A percentile compares a stretch with the other conserved stretches of the same genome.
Conservation (phyloP, 2,797 vertebrate species). For the Scyliorhinus canicula region DNA sequence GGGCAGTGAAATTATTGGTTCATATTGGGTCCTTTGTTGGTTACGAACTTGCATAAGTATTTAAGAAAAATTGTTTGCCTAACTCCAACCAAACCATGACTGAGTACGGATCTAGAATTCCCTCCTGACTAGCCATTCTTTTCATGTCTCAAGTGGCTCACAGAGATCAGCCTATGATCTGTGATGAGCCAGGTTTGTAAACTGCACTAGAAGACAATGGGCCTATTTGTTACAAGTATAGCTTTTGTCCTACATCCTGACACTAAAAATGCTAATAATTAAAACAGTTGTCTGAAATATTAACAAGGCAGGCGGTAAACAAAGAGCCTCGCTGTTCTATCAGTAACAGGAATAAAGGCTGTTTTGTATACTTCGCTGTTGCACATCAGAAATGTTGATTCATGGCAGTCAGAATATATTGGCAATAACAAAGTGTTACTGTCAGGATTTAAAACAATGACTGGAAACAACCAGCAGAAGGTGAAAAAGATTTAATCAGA, state of each 20-base stretch:
- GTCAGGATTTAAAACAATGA: not conserved
- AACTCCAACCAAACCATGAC: not conserved
- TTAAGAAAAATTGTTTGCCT: not conserved
- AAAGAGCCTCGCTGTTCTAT: not conserved
- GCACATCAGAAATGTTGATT: not conserved
- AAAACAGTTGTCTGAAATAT: slow-evolving; percentile 14
- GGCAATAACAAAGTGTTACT: slow-evolving; percentile 11
- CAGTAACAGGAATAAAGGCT: not conserved
- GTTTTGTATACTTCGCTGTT: not conserved
- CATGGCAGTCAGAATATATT: not conserved
- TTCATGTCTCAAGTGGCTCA: not conserved
- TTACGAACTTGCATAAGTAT: not conserved
- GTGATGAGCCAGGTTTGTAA: not conserved
- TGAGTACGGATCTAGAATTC: not conserved
- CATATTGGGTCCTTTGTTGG: not conserved
- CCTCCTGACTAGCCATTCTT: not conserved
- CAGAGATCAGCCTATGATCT: not conserved
- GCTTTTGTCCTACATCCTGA: slow-evolving; percentile 6
- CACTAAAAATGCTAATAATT: slow-evolving; percentile 7
- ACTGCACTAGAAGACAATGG: not conserved
- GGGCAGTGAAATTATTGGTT: not conserved
- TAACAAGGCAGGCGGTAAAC: not conserved
- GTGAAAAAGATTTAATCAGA: not conserved
- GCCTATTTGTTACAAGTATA: not conserved
- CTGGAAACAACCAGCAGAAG: not conserved